Conservation (phyloP, 2,797 vertebrate genomes). For the Chrosomus eos region DNA sequence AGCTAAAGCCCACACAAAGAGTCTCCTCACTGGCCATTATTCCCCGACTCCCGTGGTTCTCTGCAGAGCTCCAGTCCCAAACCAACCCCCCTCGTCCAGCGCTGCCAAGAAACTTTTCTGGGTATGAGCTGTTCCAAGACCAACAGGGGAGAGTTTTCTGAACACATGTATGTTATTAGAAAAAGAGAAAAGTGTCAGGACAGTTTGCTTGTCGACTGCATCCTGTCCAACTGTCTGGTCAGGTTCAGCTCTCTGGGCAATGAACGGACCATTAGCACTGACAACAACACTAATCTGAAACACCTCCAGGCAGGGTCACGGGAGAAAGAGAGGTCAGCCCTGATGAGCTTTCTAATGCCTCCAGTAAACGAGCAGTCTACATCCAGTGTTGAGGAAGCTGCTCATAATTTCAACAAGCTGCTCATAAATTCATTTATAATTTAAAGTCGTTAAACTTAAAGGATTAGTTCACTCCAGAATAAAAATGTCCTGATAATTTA, state of each 20-base stretch:
- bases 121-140: constrained; percentile 33
- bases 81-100: constrained; percentile 23
- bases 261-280: constrained; percentile 48
- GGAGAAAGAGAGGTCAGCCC: constrained; percentile 32
- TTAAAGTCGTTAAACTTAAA: not conserved
- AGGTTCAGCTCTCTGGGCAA: constrained; percentile 23
- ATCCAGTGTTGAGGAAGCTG: not conserved
- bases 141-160: constrained; percentile 29
- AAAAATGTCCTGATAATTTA: too few relatives aligned
- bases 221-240: not conserved
- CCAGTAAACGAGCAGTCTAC: constrained; percentile 35
- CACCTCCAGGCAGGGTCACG: constrained; percentile 40
- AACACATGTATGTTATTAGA: constrained; percentile 36
- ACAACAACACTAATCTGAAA: constrained; percentile 53
- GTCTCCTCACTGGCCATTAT: constrained; percentile 45
- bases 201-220: not conserved
- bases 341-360: constrained; percentile 38
- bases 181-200: not conserved
- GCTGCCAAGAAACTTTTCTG: constrained; percentile 44
- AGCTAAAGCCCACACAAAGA: constrained; percentile 60
- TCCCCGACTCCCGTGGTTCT: constrained; percentile 46
- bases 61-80: constrained; percentile 27
- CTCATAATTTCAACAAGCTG: not conserved
- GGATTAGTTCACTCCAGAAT: too few relatives aligned
- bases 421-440: not conserved